Evolutionary conservation across 64 coral and sea anemone genomes (phyloP).

Genomic region (Hydrozoanthus tunicans): DNA sequence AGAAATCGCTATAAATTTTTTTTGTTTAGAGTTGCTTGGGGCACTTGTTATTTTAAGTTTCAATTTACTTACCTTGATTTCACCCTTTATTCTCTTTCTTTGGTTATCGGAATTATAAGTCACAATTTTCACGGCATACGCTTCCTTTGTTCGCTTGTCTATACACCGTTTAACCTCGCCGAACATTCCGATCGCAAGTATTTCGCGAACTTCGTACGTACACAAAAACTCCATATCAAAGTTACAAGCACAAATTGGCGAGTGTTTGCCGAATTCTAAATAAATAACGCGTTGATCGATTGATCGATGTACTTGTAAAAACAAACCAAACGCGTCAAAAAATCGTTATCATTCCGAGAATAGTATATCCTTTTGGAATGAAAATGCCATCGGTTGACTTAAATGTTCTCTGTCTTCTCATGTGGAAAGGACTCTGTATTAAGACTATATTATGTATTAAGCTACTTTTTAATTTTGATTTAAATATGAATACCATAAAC

Average conservation of each 20-base stretch:
- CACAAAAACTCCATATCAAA: conserved; percentile 70
- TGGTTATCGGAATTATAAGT: conserved; percentile 42
- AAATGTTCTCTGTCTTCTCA: not conserved
- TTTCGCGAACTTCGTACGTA: conserved; percentile 75
- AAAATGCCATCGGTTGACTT: not conserved
- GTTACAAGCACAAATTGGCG: not conserved
- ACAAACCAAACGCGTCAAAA: too few species aligned
- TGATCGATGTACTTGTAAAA: too few species aligned
- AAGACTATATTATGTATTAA: not conserved
- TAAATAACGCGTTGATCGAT: too few species aligned
- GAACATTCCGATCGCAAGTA: conserved; percentile 68
- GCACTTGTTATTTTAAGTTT: too few species aligned
- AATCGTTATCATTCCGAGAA: too few species aligned
- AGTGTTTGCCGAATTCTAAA: not conserved
- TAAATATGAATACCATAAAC: conserved; percentile 10
- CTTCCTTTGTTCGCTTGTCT: conserved; percentile 67
- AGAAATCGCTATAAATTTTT: too few species aligned
- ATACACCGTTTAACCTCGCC: conserved; percentile 75
- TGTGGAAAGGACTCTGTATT: not conserved
- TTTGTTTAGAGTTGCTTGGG: too few species aligned
- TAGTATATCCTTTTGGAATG: not conserved
- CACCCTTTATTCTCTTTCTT: conserved; percentile 46
- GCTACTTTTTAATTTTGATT: conserved; percentile 20
- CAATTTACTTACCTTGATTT: conserved; percentile 48
- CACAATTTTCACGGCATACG: conserved; percentile 67